Percentiles rank a stretch among this genome's conserved stretches.
These are phyloP conservation scores for Zaprionus gabonicus DNA, from an alignment of 1,140 invertebrate genomes.

Conservation along the genomic window DNA sequence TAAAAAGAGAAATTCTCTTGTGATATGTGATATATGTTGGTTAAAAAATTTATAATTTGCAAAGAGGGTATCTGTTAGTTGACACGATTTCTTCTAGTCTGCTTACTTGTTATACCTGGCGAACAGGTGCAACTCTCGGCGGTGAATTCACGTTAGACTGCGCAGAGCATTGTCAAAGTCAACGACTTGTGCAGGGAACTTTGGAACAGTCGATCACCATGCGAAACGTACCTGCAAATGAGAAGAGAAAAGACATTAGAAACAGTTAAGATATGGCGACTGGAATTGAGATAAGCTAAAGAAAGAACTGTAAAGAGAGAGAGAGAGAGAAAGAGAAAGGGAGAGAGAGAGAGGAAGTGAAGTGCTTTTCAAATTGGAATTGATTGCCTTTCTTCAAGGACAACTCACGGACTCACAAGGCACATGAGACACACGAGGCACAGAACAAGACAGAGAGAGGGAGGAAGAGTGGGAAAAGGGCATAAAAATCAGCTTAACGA, in stretches of 20 bases:
- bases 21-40: background rate
- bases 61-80: background rate
- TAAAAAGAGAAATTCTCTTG: background rate
- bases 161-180: conserved; percentile 52
- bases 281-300: conserved; percentile 8
- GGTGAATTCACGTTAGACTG: conserved; percentile 55
- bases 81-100: background rate
- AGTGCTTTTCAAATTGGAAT: conserved; percentile 62
- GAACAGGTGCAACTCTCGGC: conserved; percentile 41
- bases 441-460: conserved; percentile 21
- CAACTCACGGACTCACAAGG: conserved; percentile 10
- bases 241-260: conserved; percentile 26
- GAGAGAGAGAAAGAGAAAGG: background rate
- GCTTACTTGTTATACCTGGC: background rate
- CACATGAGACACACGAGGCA: conserved; percentile 17
- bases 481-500: conserved; percentile 72
- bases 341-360: background rate
- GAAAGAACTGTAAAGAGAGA: background rate
- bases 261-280: conserved; percentile 10
- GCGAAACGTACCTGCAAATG: conserved; percentile 57
- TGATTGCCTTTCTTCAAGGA: conserved; percentile 60
- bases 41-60: background rate
- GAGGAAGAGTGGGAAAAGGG: conserved; percentile 8
- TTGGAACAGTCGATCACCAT: conserved; percentile 3
- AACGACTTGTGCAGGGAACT: conserved; percentile 29